A percentile compares a stretch with the other conserved stretches of the same genome.
Conservation (phyloP, 2,797 vertebrate genomes). For the Chrysolophus pictus region DNA sequence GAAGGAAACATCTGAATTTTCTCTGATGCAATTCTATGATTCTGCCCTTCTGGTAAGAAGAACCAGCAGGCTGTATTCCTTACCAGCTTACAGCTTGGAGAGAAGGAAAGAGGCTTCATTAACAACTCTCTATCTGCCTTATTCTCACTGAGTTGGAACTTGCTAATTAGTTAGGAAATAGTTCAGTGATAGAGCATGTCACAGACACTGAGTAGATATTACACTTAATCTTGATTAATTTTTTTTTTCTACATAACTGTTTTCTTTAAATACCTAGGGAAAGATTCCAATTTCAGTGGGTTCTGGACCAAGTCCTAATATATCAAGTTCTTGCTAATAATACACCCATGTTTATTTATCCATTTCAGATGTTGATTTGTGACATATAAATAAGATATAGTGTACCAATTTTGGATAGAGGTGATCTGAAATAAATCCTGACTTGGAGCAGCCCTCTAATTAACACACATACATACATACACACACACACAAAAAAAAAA, state of each 20-base stretch:
- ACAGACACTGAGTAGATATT: neutral
- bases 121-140: neutral
- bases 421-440: neutral
- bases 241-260: neutral
- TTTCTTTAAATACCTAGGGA: neutral
- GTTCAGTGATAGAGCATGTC: neutral
- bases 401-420: neutral
- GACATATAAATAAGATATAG: neutral
- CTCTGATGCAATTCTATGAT: neutral
- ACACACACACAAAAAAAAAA: neutral
- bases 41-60: neutral
- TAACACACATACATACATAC: no score
- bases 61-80: neutral
- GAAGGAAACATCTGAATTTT: neutral
- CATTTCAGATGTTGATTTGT: neutral
- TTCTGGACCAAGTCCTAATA: neutral
- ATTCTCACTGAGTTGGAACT: neutral
- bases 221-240: neutral
- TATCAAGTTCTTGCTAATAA: neutral
- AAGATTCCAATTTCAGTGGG: neutral
- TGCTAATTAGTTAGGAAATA: neutral
- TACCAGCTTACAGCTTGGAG: neutral
- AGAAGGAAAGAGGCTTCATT: neutral
- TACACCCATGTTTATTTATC: neutral
- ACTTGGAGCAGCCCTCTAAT: neutral